Percentiles rank a stretch among this genome's conserved stretches.
Conservation (phyloP, 2,113 vertebrate genomes). For the Periophthalmodon schlosseri region DNA sequence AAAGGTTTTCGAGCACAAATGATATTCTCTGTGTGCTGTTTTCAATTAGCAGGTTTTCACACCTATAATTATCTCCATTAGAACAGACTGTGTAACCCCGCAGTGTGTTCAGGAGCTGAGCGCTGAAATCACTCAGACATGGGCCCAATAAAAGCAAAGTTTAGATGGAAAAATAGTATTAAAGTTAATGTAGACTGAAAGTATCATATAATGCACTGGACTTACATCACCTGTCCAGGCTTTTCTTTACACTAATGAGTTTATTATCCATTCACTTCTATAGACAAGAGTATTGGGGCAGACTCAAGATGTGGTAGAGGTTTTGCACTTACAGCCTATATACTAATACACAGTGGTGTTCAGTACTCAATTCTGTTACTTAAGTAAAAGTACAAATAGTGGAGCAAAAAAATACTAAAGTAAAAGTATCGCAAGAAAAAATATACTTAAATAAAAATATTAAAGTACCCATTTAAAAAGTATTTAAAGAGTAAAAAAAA, state of each 20-base stretch:
- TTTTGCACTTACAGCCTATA: not conserved
- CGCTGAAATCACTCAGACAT: constrained; percentile 1
- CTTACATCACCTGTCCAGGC: not conserved
- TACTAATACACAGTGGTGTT: not conserved
- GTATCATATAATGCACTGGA: not conserved
- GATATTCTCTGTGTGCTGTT: not conserved
- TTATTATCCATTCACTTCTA: not conserved
- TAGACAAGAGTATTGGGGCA: not conserved
- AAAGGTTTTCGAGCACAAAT: not conserved
- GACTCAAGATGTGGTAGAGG: too few species aligned
- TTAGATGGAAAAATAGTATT: not conserved
- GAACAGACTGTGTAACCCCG: not conserved
- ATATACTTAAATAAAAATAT: too few species aligned
- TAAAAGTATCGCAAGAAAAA: too few species aligned
- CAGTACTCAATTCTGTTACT: too few species aligned
- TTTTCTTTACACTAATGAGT: not conserved
- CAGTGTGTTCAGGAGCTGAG: not conserved
- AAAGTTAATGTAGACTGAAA: not conserved
- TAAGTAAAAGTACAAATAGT: too few species aligned
- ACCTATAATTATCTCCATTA: constrained; percentile 1
- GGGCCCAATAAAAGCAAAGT: not conserved
- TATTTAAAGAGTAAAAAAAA: too few species aligned
- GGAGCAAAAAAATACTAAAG: too few species aligned
- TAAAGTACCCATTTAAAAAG: too few species aligned
- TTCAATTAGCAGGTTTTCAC: not conserved